Conservation (phyloP, 2,797 vertebrate genomes). For the Phataginus tetradactyla region DNA sequence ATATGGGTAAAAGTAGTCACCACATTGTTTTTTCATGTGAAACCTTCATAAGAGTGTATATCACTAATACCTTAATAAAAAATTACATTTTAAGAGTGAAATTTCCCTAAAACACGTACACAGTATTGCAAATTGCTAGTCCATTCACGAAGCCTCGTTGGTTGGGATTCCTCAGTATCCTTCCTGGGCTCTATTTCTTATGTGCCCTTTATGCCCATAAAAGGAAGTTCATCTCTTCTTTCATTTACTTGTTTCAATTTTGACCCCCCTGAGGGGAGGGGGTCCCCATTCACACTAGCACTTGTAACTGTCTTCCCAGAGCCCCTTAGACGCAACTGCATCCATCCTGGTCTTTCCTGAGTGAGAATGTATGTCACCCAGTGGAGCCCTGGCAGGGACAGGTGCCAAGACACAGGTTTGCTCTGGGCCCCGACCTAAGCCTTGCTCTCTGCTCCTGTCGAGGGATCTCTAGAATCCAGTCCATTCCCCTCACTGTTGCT, state of each 20-base stretch:
- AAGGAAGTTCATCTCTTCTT: not conserved
- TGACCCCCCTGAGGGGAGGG: not conserved
- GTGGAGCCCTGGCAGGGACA: rapidly evolving
- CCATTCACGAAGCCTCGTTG: not conserved
- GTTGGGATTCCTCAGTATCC: not conserved
- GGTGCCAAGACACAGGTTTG: no score
- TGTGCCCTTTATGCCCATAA: not conserved
- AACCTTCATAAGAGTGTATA: no score
- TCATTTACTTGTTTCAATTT: not conserved
- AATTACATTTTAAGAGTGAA: not conserved
- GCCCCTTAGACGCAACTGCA: not conserved
- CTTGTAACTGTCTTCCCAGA: not conserved
- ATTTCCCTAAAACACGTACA: not conserved
- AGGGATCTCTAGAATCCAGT: not conserved
- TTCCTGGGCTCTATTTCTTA: not conserved
- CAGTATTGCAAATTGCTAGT: not conserved
- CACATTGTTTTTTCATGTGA: no score
- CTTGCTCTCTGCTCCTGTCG: no score
- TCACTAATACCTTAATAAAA: no score
- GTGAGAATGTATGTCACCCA: not conserved
- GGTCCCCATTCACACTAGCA: no score
- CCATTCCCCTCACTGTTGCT: not conserved
- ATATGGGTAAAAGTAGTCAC: no score
- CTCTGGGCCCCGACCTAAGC: rapidly evolving
- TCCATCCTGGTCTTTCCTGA: not conserved